Conservation (phyloP, 2,888 invertebrate species). For the Nowickia ferox region DNA sequence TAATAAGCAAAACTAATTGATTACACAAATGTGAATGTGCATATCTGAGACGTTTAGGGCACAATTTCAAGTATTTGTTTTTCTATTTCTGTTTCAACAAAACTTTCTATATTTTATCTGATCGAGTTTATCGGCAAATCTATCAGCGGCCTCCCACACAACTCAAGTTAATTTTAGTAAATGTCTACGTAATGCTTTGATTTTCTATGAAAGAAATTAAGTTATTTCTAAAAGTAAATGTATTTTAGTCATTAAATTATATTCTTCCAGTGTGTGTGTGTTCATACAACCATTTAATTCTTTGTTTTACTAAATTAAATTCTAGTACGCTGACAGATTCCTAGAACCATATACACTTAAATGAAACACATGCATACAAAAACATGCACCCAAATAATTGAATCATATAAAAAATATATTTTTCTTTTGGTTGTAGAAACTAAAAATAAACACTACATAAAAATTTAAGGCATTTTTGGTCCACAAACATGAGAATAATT, state of each 20-base stretch:
- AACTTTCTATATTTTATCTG: background rate
- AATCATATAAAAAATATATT: background rate
- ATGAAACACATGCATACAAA: background rate
- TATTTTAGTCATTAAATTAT: background rate
- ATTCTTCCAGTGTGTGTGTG: background rate
- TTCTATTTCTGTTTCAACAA: background rate
- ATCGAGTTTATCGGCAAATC: background rate
- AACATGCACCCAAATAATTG: conserved; percentile 27
- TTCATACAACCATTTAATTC: background rate
- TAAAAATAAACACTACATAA: conserved; percentile 33
- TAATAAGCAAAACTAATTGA: too few relatives aligned
- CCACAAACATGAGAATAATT: background rate
- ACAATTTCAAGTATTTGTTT: background rate
- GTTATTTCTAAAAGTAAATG: conserved; percentile 7
- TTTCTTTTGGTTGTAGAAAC: conserved; percentile 33
- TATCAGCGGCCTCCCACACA: background rate
- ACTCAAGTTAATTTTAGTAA: conserved; percentile 11
- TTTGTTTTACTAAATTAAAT: background rate
- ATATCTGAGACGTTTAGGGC: too few relatives aligned
- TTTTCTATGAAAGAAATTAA: background rate
- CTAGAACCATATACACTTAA: background rate
- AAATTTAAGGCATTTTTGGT: conserved; percentile 1
- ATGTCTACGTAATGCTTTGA: background rate
- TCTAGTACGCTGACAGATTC: conserved; percentile 12
- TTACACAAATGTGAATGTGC: too few relatives aligned